These are phyloP conservation scores for Athene noctua DNA, from an alignment of 2,113 vertebrate species.

Conservation along the genomic window DNA sequence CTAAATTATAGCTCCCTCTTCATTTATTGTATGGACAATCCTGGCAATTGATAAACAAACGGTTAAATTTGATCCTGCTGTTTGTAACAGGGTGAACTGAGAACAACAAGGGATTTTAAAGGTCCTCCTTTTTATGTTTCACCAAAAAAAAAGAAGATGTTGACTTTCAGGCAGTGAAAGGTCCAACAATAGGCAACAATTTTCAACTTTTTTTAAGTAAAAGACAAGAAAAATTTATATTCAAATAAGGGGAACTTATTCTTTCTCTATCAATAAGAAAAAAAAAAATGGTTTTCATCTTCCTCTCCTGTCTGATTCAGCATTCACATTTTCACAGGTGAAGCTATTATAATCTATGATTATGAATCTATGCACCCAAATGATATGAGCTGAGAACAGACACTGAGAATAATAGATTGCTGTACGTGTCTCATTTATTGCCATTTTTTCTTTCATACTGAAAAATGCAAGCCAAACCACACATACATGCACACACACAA, in stretches of 20 bases:
- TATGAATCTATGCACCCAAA: slow-evolving; percentile 68
- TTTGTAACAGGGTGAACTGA: slow-evolving; percentile 55
- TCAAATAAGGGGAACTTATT: slow-evolving; percentile 52
- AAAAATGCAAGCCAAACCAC: slow-evolving; percentile 51
- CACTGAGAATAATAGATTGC: slow-evolving; percentile 57
- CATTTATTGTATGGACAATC: slow-evolving; percentile 74
- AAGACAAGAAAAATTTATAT: slow-evolving; percentile 59
- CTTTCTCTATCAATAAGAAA: slow-evolving; percentile 6
- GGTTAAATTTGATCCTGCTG: slow-evolving; percentile 67
- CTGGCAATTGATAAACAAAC: slow-evolving; percentile 78
- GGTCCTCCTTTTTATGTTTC: slow-evolving; percentile 43
- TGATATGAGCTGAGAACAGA: slow-evolving; percentile 64
- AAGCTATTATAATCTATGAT: slow-evolving; percentile 73
- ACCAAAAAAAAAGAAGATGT: background rate
- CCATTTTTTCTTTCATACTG: slow-evolving; percentile 56
- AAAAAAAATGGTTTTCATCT: slow-evolving; percentile 5
- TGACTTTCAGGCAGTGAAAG: slow-evolving; percentile 60
- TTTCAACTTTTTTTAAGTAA: slow-evolving; percentile 68
- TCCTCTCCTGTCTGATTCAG: slow-evolving; percentile 65
- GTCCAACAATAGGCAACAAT: slow-evolving; percentile 63
- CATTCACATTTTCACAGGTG: slow-evolving; percentile 69
- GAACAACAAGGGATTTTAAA: slow-evolving; percentile 62
- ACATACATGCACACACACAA: background rate
- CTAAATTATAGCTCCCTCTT: slow-evolving; percentile 78
- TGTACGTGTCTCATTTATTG: slow-evolving; percentile 68